These are phyloP conservation scores for Chunga burmeisteri DNA, from an alignment of 2,113 vertebrate genomes.

Conservation along the genomic window DNA sequence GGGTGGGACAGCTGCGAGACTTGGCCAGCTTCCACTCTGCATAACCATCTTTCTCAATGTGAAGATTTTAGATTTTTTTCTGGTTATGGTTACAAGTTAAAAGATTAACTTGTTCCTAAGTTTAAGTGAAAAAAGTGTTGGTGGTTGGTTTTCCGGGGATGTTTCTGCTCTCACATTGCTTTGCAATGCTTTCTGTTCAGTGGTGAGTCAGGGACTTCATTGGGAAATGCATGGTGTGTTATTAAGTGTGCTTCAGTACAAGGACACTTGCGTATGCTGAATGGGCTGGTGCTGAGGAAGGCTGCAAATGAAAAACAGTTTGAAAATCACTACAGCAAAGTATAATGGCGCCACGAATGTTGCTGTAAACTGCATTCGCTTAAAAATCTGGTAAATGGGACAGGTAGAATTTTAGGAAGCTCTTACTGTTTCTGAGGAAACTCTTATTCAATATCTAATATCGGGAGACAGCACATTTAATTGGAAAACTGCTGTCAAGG, in stretches of 20 bases:
- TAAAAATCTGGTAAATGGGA: neutral
- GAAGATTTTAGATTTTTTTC: neutral
- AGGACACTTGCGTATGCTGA: fast-evolving
- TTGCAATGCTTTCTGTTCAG: neutral
- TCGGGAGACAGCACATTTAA: neutral
- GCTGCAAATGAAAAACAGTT: neutral
- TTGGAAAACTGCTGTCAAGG: neutral
- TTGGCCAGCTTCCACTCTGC: neutral
- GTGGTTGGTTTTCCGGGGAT: neutral
- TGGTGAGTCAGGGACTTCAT: fast-evolving
- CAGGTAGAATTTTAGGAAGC: neutral
- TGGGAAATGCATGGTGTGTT: fast-evolving
- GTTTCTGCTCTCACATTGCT: neutral
- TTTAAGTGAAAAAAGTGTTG: neutral
- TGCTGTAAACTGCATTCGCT: neutral
- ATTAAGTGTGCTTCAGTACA: fast-evolving
- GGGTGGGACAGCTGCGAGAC: fast-evolving
- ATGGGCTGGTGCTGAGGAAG: neutral
- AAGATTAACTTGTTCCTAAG: neutral
- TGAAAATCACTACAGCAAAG: neutral
- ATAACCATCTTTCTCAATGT: fast-evolving
- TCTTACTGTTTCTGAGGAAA: neutral
- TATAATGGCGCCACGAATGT: neutral
- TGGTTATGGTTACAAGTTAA: fast-evolving
- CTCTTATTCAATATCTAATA: neutral